Conservation (phyloP, 2,888 invertebrate genomes). For the Caenorhabditis plicata region DNA sequence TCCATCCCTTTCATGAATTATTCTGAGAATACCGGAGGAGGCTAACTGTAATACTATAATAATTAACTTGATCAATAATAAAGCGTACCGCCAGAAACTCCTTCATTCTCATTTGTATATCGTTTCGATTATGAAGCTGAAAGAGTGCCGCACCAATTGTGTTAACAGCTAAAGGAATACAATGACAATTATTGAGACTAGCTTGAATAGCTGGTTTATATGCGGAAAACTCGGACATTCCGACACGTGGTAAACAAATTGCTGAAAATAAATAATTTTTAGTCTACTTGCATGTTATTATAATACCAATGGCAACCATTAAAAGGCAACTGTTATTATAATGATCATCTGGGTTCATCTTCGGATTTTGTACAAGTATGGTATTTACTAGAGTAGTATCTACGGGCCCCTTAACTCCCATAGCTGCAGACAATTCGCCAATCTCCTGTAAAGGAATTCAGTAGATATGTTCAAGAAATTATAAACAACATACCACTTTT, state of each 20-base stretch:
- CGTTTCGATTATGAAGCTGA: slow-evolving; percentile 90
- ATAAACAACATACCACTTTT: slow-evolving; percentile 29
- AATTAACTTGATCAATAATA: neutral
- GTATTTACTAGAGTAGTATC: slow-evolving; percentile 91
- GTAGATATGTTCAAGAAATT: neutral
- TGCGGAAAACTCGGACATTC: slow-evolving; percentile 80
- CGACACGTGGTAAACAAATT: slow-evolving; percentile 91
- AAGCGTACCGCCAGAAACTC: slow-evolving; percentile 77
- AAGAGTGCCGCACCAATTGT: slow-evolving; percentile 94
- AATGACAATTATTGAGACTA: slow-evolving; percentile 87
- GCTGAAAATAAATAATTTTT: slow-evolving; percentile 70
- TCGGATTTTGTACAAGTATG: slow-evolving; percentile 75
- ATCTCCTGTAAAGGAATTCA: slow-evolving; percentile 20
- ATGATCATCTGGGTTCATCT: slow-evolving; percentile 51
- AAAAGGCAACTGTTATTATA: slow-evolving; percentile 80
- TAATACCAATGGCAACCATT: slow-evolving; percentile 84
- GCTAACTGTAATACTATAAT: slow-evolving; percentile 74
- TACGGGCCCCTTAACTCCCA: slow-evolving; percentile 88
- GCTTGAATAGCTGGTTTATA: slow-evolving; percentile 39
- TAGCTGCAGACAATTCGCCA: slow-evolving; percentile 90
- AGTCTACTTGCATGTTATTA: neutral
- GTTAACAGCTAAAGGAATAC: slow-evolving; percentile 92
- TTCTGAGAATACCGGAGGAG: slow-evolving; percentile 87
- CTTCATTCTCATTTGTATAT: slow-evolving; percentile 95
- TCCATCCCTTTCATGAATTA: slow-evolving; percentile 87